Evolutionary conservation across 2,888 invertebrate species (phyloP), one percentile per base, ranked within the genome.

Genomic region (Monochamus alternatus): DNA sequence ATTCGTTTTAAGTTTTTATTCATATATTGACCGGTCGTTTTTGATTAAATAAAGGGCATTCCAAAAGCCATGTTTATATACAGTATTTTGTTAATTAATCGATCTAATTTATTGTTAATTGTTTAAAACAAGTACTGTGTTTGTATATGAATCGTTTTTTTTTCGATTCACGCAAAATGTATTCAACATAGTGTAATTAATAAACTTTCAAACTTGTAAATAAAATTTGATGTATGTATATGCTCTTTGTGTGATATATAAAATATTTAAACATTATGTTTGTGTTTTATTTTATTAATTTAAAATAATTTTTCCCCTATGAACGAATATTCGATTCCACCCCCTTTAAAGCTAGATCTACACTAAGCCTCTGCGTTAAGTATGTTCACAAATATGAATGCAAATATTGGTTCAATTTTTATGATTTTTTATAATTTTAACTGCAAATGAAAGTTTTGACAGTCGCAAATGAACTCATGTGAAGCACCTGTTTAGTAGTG

Each of bases 201-300:
- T 82, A 84, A 85, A 87, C 82, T 83, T 85, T 84, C 82, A 85
- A 86, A 84, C 81, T 78, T 89, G 88, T 89, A 89, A 86, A 88
- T 88, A 88, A 86, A 87, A 88, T 84, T 89, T 87, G 89, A 89
- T 89, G 89, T 89, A 89, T 88, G 88, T 89, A 88, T 88, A 88
- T 88, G 87, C 87, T 88, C 88, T 89, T 89, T 88, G 89, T 89
- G 89, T 89, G 89, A 89, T 89, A 89, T 87, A 89, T 88, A 88
- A 87, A 88, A 87, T 88, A 89, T 89, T 89, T 87, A 88, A 89
- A 88, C 84, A 83, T 84, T 84, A 80, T 67, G 73, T 76, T 59
- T 77, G 77, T 59, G 76, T 79, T 81, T 83, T 76, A 78, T 83
- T 78, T 14, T 52, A 5, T 4, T 22, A 22, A 38, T 38, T 7